Evolutionary conservation across 2,888 invertebrate species (phyloP).

Genomic region (Dione juno): DNA sequence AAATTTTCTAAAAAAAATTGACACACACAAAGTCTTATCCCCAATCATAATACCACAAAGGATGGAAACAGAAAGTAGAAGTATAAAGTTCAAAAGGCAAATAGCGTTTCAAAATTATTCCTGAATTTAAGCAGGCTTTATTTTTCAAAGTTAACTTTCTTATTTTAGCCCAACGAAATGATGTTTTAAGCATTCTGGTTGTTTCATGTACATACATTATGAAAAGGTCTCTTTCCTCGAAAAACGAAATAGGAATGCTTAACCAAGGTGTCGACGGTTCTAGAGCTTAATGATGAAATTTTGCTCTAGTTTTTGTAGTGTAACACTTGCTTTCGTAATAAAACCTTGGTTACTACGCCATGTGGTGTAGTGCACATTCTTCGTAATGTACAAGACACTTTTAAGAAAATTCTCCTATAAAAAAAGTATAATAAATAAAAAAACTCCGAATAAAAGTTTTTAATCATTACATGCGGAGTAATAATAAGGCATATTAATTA

Average conservation of each 20-base stretch:
- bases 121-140: constrained; percentile 31
- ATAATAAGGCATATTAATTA: too few species aligned
- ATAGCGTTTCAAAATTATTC: constrained; percentile 33
- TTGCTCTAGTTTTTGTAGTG: constrained; percentile 5
- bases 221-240: constrained; percentile 27
- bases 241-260: constrained; percentile 20
- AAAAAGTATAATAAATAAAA: too few species aligned
- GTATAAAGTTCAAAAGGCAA: constrained; percentile 34
- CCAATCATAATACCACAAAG: constrained; percentile 22
- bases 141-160: constrained; percentile 33
- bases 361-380: not conserved
- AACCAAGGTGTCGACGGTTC: constrained; percentile 26
- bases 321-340: constrained; percentile 2
- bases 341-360: not conserved
- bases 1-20: not conserved
- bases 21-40: not conserved
- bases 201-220: constrained; percentile 31
- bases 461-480: too few species aligned
- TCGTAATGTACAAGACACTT: not conserved
- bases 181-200: constrained; percentile 28
- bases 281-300: constrained; percentile 15
- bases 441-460: too few species aligned
- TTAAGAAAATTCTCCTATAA: not conserved
- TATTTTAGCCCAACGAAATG: constrained; percentile 29
- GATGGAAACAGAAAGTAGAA: constrained; percentile 31